Conservation (phyloP, 2,113 vertebrate genomes). For the Myrmecophaga tridactyla region DNA sequence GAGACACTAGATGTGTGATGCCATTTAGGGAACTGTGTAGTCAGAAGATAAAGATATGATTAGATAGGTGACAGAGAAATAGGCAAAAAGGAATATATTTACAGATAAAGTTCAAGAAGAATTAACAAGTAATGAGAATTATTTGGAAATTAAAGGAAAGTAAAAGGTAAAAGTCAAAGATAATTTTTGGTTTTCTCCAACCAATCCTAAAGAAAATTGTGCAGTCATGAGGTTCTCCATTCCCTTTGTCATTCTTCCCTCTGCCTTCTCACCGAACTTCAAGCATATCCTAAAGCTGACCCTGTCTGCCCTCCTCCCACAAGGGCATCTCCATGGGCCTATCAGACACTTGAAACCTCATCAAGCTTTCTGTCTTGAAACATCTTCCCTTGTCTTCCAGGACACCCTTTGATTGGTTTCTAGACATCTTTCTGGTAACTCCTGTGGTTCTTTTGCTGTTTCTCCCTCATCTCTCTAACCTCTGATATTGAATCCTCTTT, state of each 20-base stretch:
- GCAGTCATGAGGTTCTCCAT: not conserved
- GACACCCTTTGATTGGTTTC: not conserved
- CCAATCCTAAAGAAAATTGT: not conserved
- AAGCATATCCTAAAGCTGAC: not conserved
- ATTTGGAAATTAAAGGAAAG: slow-evolving; percentile 4
- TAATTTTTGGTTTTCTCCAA: not conserved
- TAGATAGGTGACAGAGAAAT: not conserved
- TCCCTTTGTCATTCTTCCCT: not conserved
- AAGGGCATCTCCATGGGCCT: not conserved
- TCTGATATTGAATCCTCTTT: not conserved
- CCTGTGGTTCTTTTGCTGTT: not conserved
- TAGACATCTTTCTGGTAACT: not conserved
- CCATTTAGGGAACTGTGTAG: not conserved
- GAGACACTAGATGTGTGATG: not conserved
- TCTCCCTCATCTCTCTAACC: not conserved
- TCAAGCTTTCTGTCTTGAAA: not conserved
- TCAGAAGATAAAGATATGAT: not conserved
- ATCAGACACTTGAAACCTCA: not conserved
- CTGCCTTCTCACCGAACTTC: not conserved
- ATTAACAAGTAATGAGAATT: not conserved
- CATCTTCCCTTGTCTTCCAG: not conserved
- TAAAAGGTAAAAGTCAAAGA: not conserved
- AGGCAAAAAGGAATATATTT: not conserved
- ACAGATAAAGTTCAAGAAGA: not conserved
- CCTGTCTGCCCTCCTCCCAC: not conserved